Base-by-base conservation (phyloP, 2,888 invertebrate species). In the Copidosoma aretas region DNA sequence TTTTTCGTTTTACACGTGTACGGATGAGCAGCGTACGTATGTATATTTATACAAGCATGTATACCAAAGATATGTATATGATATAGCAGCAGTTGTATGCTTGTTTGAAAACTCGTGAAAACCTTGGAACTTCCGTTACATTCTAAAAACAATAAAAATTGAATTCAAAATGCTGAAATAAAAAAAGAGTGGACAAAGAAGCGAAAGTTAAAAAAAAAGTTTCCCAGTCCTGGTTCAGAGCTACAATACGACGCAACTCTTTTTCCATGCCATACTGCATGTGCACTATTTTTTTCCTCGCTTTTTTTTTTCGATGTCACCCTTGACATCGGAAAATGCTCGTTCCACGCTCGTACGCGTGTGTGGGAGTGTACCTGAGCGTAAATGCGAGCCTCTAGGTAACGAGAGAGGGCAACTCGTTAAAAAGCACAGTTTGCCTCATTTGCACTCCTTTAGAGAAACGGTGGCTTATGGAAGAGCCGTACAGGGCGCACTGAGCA, bases 351-450 rank as follows among this genome's bases (percentile, higher is more conserved):
- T 46, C 14, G 4, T 12, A 12, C 43, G 43, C 12, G 43, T 12
- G 43, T 54, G 52, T 10, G 49, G 14, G 32, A 10, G 17, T 54
- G 43, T 59, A 10, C 22, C 25, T 41, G 43, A 10, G 46, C 46
- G 54, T 39, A 52, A 41, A n/a, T n/a, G n/a, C n/a, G n/a, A 10
- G n/a, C 21, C 41, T 19, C 22, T 4, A 46, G 43, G 43, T 46
- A 46, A 46, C 25, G 41, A 19, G 41, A 41, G 12, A 32, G 41
- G 63, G 71, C 70, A 75, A 74, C 76, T 76, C 75, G 73, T 78
- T 77, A 75, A 79, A 77, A 78, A 77, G 75, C 74, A 64, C 72
- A 72, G 72, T 75, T 76, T 70, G 70, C 72, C 75, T 75, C 75
- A 76, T 77, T 78, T 74, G 74, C 75, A 71, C 75, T 75, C 73